Base-by-base conservation (phyloP, 1,140 invertebrate genomes). In the Cyrtorhinus lividipennis region DNA sequence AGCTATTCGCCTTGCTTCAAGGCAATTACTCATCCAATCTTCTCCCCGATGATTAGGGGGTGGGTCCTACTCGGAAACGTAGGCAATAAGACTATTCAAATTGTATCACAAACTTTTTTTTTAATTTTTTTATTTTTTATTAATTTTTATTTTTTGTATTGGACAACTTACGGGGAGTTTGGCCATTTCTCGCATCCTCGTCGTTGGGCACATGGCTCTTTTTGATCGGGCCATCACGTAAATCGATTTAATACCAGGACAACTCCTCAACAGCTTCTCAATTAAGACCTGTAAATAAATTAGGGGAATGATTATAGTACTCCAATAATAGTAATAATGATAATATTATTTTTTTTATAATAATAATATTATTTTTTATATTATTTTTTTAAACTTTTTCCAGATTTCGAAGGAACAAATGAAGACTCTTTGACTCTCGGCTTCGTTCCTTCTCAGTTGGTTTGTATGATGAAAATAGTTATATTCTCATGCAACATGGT, bases 221-320 rank as follows among this genome's bases (percentile, higher is more conserved):
- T 59, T 59, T 3, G 58, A 30, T 2, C 58, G 1, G 18, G n/a
- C n/a, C 24, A 59, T 56, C 66, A 90, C 70, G 69, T 84, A 93
- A 59, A 95, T 82, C 65, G 74, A 82, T 44, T 81, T 76, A 15
- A 93, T 67, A 27, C 81, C 79, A 18, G 84, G 82, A 72, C 86
- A 87, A 38, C 76, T 81, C 64, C 88, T 76, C 18, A 94, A 76
- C n/a, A 95, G 72, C 75, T 94, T 94, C 73, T 94, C 89, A 18
- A 93, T 79, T 12, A 83, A 70, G 10, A 81, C 48, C 48, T 53
- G 20, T 53, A 38, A 15, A n/a, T n/a, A n/a, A n/a, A n/a, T n/a
- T n/a, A n/a, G n/a, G n/a, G n/a, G n/a, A n/a, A n/a, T n/a, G n/a
- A n/a, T n/a, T n/a, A n/a, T n/a, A n/a, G n/a, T n/a, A n/a, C n/a